Percentiles rank a stretch among this genome's conserved stretches.
These are phyloP conservation scores for Fistularia tabacaria DNA, from an alignment of 2,797 vertebrate species.

Conservation along the genomic window DNA sequence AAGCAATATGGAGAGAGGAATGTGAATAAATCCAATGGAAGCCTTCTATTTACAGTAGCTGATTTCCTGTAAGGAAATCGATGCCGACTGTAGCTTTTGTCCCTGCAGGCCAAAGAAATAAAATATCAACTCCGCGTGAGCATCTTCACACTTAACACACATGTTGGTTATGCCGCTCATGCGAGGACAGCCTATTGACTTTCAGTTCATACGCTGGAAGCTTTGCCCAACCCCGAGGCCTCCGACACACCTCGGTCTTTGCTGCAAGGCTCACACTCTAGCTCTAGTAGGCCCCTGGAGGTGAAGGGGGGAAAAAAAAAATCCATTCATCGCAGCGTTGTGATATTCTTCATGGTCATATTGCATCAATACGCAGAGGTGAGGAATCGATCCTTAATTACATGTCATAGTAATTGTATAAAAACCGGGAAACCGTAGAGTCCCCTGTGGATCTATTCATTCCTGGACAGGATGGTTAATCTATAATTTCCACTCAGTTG, in stretches of 20 bases:
- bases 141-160: conserved; percentile 44
- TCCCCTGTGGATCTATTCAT: too few species aligned
- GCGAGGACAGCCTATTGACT: conserved; percentile 27
- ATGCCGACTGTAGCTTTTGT: conserved; percentile 56
- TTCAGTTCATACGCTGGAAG: conserved; percentile 13
- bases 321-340: too few species aligned
- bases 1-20: conserved; percentile 11
- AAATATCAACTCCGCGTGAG: conserved; percentile 53
- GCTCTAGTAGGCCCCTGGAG: too few species aligned
- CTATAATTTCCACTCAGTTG: too few species aligned
- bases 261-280: neutral
- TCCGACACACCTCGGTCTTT: neutral
- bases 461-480: too few species aligned
- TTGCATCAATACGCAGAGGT: too few species aligned
- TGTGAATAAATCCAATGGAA: conserved; percentile 53
- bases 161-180: conserved; percentile 40
- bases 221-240: conserved; percentile 9
- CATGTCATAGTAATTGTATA: too few species aligned
- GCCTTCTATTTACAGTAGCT: conserved; percentile 59
- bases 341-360: too few species aligned
- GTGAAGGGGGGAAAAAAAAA: too few species aligned
- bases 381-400: too few species aligned
- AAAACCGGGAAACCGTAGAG: too few species aligned
- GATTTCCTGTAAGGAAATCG: conserved; percentile 66
- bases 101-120: conserved; percentile 48